Conservation (phyloP, 2,113 vertebrate genomes). For the Agelaius phoeniceus region DNA sequence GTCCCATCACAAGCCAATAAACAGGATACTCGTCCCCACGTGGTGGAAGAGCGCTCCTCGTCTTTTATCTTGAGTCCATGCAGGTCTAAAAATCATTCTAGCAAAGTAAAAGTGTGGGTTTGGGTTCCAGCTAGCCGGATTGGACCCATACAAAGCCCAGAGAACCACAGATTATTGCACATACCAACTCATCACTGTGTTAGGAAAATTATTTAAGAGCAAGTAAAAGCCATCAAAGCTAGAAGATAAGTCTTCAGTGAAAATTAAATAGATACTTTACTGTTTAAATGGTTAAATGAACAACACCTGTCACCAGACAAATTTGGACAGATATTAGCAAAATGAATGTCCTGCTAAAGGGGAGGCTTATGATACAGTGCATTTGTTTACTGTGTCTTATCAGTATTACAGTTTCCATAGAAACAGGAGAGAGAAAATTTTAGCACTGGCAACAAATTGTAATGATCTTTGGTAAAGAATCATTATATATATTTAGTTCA, state of each 20-base stretch:
- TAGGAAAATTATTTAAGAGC: not conserved
- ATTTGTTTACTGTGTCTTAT: slow-evolving; percentile 57
- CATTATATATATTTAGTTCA: not conserved
- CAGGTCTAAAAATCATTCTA: no score
- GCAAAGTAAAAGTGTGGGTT: no score
- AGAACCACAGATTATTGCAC: no score
- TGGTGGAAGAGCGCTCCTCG: no score
- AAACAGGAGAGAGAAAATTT: slow-evolving; percentile 52
- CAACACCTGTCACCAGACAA: not conserved
- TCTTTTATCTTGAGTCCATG: no score
- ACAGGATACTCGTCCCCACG: no score
- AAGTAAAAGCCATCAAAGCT: not conserved
- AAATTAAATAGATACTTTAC: not conserved
- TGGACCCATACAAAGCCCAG: no score
- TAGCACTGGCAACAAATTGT: slow-evolving; percentile 36
- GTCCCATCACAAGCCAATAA: no score
- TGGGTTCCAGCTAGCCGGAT: no score
- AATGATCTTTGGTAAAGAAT: slow-evolving; percentile 23
- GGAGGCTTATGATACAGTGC: not conserved
- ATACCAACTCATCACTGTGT: not conserved
- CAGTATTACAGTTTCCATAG: slow-evolving; percentile 64
- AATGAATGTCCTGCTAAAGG: not conserved
- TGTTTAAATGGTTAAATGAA: not conserved
- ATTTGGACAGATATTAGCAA: slow-evolving; percentile 35
- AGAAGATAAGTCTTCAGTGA: not conserved